phyloP scores from a whole-genome alignment of 2,113 vertebrate genomes.

The Tympanuchus pallidicinctus region DNA sequence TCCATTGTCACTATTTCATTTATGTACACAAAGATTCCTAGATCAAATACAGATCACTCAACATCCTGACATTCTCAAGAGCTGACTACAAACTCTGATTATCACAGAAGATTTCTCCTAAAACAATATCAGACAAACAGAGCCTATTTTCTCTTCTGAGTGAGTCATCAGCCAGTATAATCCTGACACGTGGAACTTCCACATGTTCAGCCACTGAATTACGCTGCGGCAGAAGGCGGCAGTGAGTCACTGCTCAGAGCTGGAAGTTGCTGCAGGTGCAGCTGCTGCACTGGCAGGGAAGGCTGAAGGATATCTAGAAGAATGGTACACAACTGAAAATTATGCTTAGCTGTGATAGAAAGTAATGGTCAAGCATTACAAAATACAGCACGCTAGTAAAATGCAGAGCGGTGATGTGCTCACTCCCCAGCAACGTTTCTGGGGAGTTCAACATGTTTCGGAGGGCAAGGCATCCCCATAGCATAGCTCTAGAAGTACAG shows the following conservation, averaged over 20 bases:
- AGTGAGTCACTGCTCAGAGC: not conserved
- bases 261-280: slow-evolving; percentile 42
- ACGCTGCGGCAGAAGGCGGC: not conserved
- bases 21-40: slow-evolving; percentile 56
- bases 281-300: not conserved
- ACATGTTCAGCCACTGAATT: not conserved
- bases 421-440: not conserved
- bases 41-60: slow-evolving; percentile 71
- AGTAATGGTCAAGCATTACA: not conserved
- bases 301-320: not conserved
- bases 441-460: not conserved
- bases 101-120: slow-evolving; percentile 35
- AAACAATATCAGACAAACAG: slow-evolving; percentile 19
- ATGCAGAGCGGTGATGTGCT: not conserved
- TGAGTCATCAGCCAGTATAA: not conserved
- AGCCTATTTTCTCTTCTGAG: slow-evolving; percentile 31
- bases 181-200: not conserved
- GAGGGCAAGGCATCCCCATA: not conserved
- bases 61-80: slow-evolving; percentile 64
- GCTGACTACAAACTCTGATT: slow-evolving; percentile 43
- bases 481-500: not conserved
- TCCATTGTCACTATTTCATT: slow-evolving; percentile 69
- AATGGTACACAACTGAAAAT: rapidly evolving
- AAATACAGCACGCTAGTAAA: not conserved
- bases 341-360: rapidly evolving